These are phyloP conservation scores for Pecten maximus DNA, from an alignment of 2,888 invertebrate genomes.

Conservation along the genomic window DNA sequence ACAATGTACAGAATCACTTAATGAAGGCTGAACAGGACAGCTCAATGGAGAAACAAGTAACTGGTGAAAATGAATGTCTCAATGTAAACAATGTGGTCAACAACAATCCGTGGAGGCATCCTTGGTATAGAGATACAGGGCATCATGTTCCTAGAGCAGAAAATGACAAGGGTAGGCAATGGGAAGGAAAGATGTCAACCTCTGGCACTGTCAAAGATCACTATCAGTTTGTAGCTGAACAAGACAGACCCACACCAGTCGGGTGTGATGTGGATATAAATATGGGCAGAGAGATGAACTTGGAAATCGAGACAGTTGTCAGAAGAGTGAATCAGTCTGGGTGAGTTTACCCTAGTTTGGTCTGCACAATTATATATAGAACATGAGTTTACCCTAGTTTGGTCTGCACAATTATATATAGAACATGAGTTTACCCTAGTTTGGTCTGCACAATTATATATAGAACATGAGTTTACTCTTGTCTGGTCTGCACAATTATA, in stretches of 20 bases:
- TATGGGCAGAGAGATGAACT: neutral
- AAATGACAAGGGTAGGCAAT: neutral
- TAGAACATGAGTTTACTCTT: too few relatives aligned
- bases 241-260: neutral
- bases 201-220: neutral
- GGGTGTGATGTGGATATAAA: neutral
- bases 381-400: too few relatives aligned
- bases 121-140: neutral
- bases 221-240: neutral
- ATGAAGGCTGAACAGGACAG: neutral
- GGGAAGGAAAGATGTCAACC: too few relatives aligned
- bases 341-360: conserved; percentile 17
- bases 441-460: too few relatives aligned
- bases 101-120: neutral
- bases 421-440: too few relatives aligned
- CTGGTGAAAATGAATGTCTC: neutral
- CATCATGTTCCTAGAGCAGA: neutral
- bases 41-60: neutral
- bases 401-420: too few relatives aligned
- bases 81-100: neutral
- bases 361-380: too few relatives aligned
- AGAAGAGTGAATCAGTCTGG: neutral
- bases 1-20: neutral
- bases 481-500: too few relatives aligned
- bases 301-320: neutral